phyloP scores from a whole-genome alignment of 2,113 vertebrate species.

The Harpagus bidentatus region DNA sequence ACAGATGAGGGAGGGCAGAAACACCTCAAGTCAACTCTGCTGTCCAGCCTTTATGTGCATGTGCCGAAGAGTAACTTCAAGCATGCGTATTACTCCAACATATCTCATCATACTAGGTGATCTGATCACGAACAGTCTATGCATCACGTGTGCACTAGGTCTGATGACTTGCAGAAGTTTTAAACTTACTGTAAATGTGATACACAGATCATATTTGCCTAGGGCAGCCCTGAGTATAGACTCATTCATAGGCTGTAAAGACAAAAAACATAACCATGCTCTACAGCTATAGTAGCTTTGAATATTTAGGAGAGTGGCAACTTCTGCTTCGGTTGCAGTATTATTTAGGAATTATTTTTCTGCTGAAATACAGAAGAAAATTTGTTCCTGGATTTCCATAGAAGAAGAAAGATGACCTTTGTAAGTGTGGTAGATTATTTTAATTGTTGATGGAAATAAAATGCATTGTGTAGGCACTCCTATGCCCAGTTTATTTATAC shows the following conservation, averaged over 20 bases:
- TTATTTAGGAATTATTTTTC: neutral
- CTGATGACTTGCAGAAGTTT: neutral
- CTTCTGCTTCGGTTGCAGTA: neutral
- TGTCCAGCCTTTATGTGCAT: neutral
- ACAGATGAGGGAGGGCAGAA: neutral
- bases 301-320: neutral
- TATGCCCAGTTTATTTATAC: neutral
- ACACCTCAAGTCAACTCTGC: neutral
- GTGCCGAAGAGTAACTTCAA: neutral
- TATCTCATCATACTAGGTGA: neutral
- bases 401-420: neutral
- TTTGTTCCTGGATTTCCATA: neutral
- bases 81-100: rapidly evolving
- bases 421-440: neutral
- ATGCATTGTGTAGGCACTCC: neutral
- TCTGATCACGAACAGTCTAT: neutral
- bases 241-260: neutral
- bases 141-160: neutral
- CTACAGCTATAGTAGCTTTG: neutral
- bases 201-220: rapidly evolving
- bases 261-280: neutral
- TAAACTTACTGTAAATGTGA: rapidly evolving
- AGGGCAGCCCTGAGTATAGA: neutral
- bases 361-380: neutral
- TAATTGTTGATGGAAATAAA: neutral